Base-by-base conservation (phyloP, 2,888 invertebrate genomes). In the Lissocephala sabroskyi region DNA sequence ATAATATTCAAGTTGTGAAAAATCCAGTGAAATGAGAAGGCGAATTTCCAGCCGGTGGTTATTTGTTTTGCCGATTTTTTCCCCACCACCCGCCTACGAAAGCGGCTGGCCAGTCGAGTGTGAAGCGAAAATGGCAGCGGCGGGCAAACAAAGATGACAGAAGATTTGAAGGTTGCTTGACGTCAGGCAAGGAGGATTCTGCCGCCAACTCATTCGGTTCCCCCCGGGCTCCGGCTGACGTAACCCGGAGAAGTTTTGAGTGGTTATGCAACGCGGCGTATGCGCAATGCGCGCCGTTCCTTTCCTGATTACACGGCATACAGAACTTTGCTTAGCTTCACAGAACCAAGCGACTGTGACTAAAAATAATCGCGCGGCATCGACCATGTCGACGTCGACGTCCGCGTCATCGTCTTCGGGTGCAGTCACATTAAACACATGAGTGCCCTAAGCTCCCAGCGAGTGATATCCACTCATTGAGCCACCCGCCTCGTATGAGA, bases 131-230 rank as follows among this genome's bases (percentile, higher is more conserved):
- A 23, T 23, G 23, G 23, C 23, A 23, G 7, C 7, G 23, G 23
- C 23, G 23, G 7, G 7, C 23, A 23, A 23, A 23, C 23, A 50
- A 57, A 56, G 29, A 59, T 52, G 54, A 52, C 52, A 51, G 42
- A 62, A 59, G 51, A 42, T 49, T 45, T 49, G 33, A 64, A 59
- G 26, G 11, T 16, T 40, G 19, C 32, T 41, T 67, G 65, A 67
- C 66, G 67, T 67, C 57, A 67, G 35, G n/a, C 43, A 43, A 57
- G 36, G 39, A 16, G 33, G 30, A n/a, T n/a, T n/a, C n/a, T n/a
- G n/a, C n/a, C n/a, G n/a, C n/a, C n/a, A n/a, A n/a, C n/a, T n/a
- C n/a, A n/a, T n/a, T n/a, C n/a, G n/a, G n/a, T n/a, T n/a, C n/a
- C n/a, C n/a, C n/a, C n/a, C n/a, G n/a, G n/a, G n/a, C n/a, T n/a